Percentiles rank a stretch among this genome's conserved stretches.
Evolutionary conservation across 1,140 invertebrate genomes (phyloP).

Genomic region (Diprion similis): DNA sequence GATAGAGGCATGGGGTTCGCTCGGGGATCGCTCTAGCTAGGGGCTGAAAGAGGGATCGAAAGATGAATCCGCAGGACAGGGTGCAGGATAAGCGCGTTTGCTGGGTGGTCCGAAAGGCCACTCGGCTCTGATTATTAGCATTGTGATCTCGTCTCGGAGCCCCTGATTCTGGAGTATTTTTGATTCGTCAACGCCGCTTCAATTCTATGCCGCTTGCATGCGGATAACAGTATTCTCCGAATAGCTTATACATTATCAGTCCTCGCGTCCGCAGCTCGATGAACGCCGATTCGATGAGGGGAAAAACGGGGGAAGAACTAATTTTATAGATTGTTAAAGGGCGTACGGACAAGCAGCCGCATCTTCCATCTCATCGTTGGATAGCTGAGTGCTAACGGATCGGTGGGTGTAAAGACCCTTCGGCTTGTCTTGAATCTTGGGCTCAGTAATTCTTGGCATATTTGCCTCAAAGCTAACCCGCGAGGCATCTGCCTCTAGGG

Average conservation of each 20-base stretch:
- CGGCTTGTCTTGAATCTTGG: constrained; percentile 13
- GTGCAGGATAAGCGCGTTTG: background rate
- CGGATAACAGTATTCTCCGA: no score
- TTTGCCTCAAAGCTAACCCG: constrained; percentile 58
- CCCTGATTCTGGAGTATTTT: background rate
- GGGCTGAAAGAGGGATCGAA: background rate
- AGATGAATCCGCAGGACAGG: constrained; percentile 27
- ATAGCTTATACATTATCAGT: no score
- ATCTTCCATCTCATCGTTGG: no score
- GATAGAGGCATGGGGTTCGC: constrained; percentile 16
- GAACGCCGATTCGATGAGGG: no score
- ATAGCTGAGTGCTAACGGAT: no score
- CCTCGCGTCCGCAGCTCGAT: no score
- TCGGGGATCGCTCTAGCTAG: constrained; percentile 3
- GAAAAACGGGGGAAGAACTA: no score
- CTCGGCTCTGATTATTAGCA: constrained; percentile 54
- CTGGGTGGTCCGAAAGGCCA: constrained; percentile 23
- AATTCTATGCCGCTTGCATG: background rate
- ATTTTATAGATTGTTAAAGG: no score
- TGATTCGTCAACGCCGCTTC: background rate
- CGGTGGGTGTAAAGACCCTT: background rate
- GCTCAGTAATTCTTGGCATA: constrained; percentile 55
- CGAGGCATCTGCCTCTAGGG: constrained; percentile 50
- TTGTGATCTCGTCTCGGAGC: constrained; percentile 39
- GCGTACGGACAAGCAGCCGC: no score